phyloP scores from a whole-genome alignment of 2,113 vertebrate genomes.

The Antennarius striatus region DNA sequence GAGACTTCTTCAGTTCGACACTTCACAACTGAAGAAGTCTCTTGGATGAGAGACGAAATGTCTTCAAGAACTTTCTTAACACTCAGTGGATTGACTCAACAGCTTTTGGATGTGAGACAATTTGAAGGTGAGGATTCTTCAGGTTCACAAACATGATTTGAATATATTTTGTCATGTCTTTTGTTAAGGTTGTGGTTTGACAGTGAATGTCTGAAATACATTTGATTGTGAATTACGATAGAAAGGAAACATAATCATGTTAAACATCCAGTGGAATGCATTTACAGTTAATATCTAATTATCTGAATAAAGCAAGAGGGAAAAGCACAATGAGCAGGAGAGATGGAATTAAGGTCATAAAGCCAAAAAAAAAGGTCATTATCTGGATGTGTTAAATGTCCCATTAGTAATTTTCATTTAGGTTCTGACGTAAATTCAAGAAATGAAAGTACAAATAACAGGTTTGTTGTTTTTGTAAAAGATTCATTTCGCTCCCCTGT shows the following conservation, averaged over 20 bases:
- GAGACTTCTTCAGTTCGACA: too few relatives aligned
- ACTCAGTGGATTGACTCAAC: too few relatives aligned
- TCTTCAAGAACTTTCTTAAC: too few relatives aligned
- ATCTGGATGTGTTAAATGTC: not conserved
- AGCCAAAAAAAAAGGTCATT: too few relatives aligned
- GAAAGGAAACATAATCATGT: not conserved
- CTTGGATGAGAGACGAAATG: too few relatives aligned
- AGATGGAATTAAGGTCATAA: not conserved
- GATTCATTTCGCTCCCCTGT: slow-evolving; percentile 50
- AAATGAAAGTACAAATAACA: not conserved
- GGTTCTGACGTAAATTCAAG: not conserved
- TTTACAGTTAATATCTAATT: not conserved
- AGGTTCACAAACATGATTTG: too few relatives aligned
- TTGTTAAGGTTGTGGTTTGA: not conserved
- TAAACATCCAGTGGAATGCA: not conserved
- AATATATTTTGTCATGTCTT: too few relatives aligned
- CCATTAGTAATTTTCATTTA: not conserved
- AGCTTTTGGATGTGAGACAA: too few relatives aligned
- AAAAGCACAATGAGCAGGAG: not conserved
- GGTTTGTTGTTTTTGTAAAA: rapidly evolving
- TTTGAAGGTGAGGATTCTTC: too few relatives aligned
- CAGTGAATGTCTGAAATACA: too few relatives aligned
- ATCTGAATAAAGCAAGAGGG: not conserved
- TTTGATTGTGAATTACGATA: too few relatives aligned
- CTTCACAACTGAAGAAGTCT: too few relatives aligned